A percentile compares a stretch with the other conserved stretches of the same genome.
Evolutionary conservation across 2,113 vertebrate genomes (phyloP).

Genomic region (Phrynosoma platyrhinos): DNA sequence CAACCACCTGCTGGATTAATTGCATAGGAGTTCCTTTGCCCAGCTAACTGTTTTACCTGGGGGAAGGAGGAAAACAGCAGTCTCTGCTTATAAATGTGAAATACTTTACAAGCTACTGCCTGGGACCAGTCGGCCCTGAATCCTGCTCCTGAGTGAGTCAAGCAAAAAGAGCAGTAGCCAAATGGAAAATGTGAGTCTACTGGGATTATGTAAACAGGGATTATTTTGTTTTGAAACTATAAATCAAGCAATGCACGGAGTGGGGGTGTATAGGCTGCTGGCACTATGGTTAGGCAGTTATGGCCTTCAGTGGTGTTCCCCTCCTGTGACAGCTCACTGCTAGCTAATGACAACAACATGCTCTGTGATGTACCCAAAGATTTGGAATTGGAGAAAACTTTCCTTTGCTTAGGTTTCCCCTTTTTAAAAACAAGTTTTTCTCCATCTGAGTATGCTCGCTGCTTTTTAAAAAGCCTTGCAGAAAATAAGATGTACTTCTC

Average conservation of each 20-base stretch:
- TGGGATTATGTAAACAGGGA: background rate
- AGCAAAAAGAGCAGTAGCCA: accelerated
- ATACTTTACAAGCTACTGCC: conserved; percentile 35
- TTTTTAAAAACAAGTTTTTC: background rate
- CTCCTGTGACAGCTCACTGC: background rate
- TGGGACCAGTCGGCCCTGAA: conserved; percentile 19
- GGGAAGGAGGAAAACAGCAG: conserved; percentile 20
- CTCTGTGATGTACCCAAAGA: accelerated
- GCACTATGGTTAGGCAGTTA: background rate
- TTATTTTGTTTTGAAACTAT: conserved; percentile 18
- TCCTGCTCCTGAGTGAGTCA: conserved; percentile 21
- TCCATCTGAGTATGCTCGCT: background rate
- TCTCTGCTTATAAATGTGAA: background rate
- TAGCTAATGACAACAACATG: background rate
- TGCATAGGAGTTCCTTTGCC: background rate
- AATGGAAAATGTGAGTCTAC: conserved; percentile 56
- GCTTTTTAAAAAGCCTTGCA: background rate
- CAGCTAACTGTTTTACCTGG: background rate
- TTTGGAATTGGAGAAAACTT: background rate
- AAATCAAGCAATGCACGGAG: conserved; percentile 3
- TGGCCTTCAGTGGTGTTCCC: accelerated
- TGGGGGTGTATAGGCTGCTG: background rate
- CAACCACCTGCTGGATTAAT: background rate
- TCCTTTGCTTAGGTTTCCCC: background rate
- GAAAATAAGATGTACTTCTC: conserved; percentile 26